Conservation (phyloP, 1,140 invertebrate genomes). For the Drusus annulatus region DNA sequence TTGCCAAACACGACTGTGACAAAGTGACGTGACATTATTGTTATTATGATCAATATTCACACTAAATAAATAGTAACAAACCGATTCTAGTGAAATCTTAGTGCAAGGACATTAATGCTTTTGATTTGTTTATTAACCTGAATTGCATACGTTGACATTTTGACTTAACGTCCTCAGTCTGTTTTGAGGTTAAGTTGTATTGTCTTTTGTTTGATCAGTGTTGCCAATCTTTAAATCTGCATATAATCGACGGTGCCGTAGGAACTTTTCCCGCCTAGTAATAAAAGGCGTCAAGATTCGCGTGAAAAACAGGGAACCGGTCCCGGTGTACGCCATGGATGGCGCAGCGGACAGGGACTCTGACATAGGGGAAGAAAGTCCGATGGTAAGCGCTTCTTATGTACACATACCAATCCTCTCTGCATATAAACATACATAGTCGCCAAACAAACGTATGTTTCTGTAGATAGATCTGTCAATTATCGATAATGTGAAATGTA, state of each 20-base stretch:
- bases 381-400: constrained; percentile 70
- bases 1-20: background rate
- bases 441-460: too few relatives aligned
- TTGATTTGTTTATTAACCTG: too few relatives aligned
- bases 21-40: background rate
- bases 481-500: too few relatives aligned
- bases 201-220: constrained; percentile 5
- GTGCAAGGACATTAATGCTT: too few relatives aligned
- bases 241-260: constrained; percentile 43
- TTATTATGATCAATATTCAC: background rate
- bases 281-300: constrained; percentile 85
- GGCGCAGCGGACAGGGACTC: constrained; percentile 85
- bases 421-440: too few relatives aligned
- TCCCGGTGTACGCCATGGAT: constrained; percentile 88
- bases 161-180: background rate
- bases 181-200: constrained; percentile 14
- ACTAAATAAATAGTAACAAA: too few relatives aligned
- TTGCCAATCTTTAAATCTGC: constrained; percentile 2
- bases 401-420: too few relatives aligned
- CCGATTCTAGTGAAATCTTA: too few relatives aligned
- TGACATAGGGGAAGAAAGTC: constrained; percentile 77
- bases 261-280: constrained; percentile 47
- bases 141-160: too few relatives aligned
- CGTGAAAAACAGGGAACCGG: constrained; percentile 90
- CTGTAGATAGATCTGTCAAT: too few relatives aligned